These are phyloP conservation scores for Leucophora obtusa DNA, from an alignment of 2,888 invertebrate species.

Conservation along the genomic window DNA sequence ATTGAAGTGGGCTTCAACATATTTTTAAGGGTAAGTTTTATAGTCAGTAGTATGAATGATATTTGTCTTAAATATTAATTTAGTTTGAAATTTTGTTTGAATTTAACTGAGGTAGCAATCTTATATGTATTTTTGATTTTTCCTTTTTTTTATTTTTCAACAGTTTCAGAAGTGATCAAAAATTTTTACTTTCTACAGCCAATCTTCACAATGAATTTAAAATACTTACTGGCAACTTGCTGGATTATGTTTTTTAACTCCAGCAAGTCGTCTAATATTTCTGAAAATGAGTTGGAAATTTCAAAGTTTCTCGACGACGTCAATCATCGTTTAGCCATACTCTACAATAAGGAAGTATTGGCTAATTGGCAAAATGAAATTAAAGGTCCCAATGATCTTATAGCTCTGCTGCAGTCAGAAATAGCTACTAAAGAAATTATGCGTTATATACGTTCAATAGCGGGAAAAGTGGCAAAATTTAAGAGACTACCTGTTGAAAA, in stretches of 20 bases:
- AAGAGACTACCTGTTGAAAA: conserved; percentile 80
- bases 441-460: conserved; percentile 67
- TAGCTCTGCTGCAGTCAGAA: conserved; percentile 69
- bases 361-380: conserved; percentile 72
- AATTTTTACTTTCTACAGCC: not conserved
- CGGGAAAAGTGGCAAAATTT: conserved; percentile 67
- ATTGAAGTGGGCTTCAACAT: too few species aligned
- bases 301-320: conserved; percentile 68
- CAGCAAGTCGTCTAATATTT: not conserved
- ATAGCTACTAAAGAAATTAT: conserved; percentile 69
- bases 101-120: too few species aligned
- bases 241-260: not conserved
- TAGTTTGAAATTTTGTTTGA: too few species aligned
- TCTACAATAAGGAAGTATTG: conserved; percentile 72
- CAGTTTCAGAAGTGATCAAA: not conserved
- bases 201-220: not conserved
- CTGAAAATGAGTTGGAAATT: conserved; percentile 59
- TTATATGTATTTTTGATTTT: too few species aligned
- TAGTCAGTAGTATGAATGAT: too few species aligned
- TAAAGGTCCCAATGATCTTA: conserved; percentile 68
- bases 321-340: conserved; percentile 69
- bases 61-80: too few species aligned
- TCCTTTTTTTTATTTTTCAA: too few species aligned
- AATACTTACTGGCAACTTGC: not conserved
- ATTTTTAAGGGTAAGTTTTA: too few species aligned